Conservation (phyloP, 2,888 invertebrate species). For the Tinea pellionella region DNA sequence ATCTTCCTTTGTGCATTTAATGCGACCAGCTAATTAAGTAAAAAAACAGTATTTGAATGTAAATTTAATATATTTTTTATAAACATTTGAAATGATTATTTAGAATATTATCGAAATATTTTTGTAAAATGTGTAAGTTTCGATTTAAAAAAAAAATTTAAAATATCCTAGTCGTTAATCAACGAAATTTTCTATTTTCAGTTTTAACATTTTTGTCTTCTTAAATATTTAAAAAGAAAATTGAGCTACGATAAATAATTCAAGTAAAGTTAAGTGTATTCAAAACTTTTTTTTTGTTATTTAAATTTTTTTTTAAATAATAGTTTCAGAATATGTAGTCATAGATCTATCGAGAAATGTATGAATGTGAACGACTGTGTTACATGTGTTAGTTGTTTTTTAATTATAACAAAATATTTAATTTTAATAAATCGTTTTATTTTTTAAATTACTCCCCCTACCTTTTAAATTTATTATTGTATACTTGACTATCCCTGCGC, state of each 20-base stretch:
- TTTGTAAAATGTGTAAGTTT: conserved; percentile 16
- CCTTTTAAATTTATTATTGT: no score
- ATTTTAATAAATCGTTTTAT: conserved; percentile 60
- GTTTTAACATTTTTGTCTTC: not conserved
- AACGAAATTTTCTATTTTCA: conserved; percentile 23
- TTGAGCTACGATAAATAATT: no score
- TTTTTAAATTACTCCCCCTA: conserved; percentile 22
- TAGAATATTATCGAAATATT: not conserved
- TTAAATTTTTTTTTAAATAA: not conserved
- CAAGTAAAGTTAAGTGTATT: not conserved
- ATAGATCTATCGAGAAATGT: not conserved
- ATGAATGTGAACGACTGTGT: conserved; percentile 49
- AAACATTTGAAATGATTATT: not conserved
- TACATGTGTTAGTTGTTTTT: conserved; percentile 56
- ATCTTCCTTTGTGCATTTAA: not conserved
- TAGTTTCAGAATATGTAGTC: not conserved
- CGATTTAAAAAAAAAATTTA: conserved; percentile 18
- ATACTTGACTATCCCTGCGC: no score
- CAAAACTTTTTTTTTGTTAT: no score
- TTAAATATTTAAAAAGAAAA: not conserved
- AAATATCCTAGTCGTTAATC: conserved; percentile 27
- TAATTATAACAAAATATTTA: conserved; percentile 60
- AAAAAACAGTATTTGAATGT: not conserved
- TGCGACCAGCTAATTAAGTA: not conserved
- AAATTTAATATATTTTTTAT: not conserved